Conservation (phyloP, 2,797 vertebrate species). For the Takifugu rubripes region DNA sequence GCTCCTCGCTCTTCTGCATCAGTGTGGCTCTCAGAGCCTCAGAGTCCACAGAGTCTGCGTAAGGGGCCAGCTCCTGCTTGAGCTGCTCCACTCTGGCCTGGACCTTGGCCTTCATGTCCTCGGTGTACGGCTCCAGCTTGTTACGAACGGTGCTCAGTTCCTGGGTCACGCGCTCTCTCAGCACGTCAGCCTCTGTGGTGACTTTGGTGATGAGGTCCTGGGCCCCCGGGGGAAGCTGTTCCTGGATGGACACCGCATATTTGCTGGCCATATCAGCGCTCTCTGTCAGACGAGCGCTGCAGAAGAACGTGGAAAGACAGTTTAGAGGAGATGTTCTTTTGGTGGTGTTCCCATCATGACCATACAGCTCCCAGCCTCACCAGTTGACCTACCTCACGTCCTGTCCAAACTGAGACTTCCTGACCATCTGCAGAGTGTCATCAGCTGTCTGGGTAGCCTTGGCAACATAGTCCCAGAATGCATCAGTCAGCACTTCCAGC, state of each 20-base stretch:
- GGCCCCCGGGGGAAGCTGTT: slow-evolving; percentile 63
- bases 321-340: neutral
- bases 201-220: slow-evolving; percentile 70
- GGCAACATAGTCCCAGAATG: slow-evolving; percentile 78
- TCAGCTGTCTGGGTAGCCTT: slow-evolving; percentile 76
- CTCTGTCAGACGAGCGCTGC: slow-evolving; percentile 63
- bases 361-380: slow-evolving; percentile 26
- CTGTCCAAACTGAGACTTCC: slow-evolving; percentile 73
- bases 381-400: slow-evolving; percentile 73
- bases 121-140: slow-evolving; percentile 68
- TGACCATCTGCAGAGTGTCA: slow-evolving; percentile 74
- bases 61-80: slow-evolving; percentile 66
- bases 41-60: slow-evolving; percentile 68
- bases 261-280: slow-evolving; percentile 66
- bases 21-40: slow-evolving; percentile 68
- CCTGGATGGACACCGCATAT: slow-evolving; percentile 65
- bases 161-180: slow-evolving; percentile 59
- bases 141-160: slow-evolving; percentile 59
- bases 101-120: slow-evolving; percentile 70
- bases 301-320: slow-evolving; percentile 10
- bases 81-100: slow-evolving; percentile 72
- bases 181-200: slow-evolving; percentile 63
- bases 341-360: neutral
- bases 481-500: slow-evolving; percentile 75
- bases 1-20: slow-evolving; percentile 73